Base-by-base conservation (phyloP, 1,140 invertebrate species). In the Drosophila micromelanica region DNA sequence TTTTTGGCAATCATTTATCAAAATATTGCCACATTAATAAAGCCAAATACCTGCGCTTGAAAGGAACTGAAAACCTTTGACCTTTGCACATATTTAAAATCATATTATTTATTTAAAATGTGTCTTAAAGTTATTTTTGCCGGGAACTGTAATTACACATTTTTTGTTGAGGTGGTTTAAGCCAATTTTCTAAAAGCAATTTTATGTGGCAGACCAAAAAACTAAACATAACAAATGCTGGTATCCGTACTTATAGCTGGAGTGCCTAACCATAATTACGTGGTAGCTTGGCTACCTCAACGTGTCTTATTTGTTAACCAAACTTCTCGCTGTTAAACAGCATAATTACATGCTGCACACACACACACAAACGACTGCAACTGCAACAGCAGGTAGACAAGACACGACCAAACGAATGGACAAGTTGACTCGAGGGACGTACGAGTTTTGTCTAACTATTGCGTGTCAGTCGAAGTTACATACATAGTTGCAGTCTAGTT, bases 271-370 rank as follows among this genome's bases (percentile, higher is more conserved):
- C 42, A 46, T 68, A 68, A 73, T 67, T 55, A 73, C 64, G 64
- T 61, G 51, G 64, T 61, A 20, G 9, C 42, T 60, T 17, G 27
- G 51, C 62, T 38, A 48, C 64, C 45, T 60, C 71, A 62, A 73
- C 65, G 72, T 70, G 45, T 73, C 59, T 49, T 70, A 74, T 74
- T 74, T 74, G 72, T 74, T 74, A 74, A 74, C 65, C 65, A 70
- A 74, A 74, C 65, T 74, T 70, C 59, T 70, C 67, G 72, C 72
- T 74, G 72, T 74, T 74, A 70, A 74, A 70, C 72, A 74, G 72
- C 72, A 74, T 74, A 74, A 74, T 74, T 74, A 74, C 72, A 74
- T 70, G 57, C 40, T 48, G 59, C 52, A 37, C 57, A 30, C 12
- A 6, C 1, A 30, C 23, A 27, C 17, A 9, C 49, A 42, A 57